Percentiles rank a stretch among this genome's conserved stretches.
Evolutionary conservation across 2,797 vertebrate genomes (phyloP).

Genomic region (Oreochromis mossambicus): DNA sequence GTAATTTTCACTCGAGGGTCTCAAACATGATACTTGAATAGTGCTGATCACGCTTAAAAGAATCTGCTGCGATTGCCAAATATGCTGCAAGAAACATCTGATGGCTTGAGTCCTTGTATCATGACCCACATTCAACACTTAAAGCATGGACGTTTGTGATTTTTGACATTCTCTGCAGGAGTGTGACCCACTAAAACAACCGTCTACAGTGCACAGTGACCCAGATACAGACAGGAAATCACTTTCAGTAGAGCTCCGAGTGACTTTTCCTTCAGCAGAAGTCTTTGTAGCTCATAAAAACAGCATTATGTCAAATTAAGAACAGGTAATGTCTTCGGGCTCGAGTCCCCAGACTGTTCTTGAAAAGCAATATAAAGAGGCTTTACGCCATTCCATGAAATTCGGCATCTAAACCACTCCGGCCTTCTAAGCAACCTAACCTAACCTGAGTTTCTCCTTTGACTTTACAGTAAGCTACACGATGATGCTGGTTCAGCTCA

Average conservation of each 20-base stretch:
- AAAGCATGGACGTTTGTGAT: background rate
- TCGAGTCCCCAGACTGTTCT: conserved; percentile 34
- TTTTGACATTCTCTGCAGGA: background rate
- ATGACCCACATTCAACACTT: background rate
- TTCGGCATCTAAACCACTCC: background rate
- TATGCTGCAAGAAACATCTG: background rate
- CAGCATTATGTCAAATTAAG: conserved; percentile 59
- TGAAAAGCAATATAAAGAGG: conserved; percentile 57
- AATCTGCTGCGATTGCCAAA: conserved; percentile 12
- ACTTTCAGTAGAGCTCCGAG: background rate
- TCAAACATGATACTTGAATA: conserved; percentile 14
- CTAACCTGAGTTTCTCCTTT: background rate
- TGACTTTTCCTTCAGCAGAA: background rate
- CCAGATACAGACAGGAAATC: conserved; percentile 49
- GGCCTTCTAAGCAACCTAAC: background rate
- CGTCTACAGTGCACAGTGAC: background rate
- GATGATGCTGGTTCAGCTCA: background rate
- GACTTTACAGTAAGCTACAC: background rate
- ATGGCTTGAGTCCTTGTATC: background rate
- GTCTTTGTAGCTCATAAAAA: conserved; percentile 59
- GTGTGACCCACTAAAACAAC: background rate
- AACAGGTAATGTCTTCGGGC: conserved; percentile 36
- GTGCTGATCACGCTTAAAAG: background rate
- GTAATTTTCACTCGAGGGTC: background rate
- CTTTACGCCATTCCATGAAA: conserved; percentile 24